phyloP scores from a whole-genome alignment of 2,113 vertebrate genomes.

The Castor canadensis region DNA sequence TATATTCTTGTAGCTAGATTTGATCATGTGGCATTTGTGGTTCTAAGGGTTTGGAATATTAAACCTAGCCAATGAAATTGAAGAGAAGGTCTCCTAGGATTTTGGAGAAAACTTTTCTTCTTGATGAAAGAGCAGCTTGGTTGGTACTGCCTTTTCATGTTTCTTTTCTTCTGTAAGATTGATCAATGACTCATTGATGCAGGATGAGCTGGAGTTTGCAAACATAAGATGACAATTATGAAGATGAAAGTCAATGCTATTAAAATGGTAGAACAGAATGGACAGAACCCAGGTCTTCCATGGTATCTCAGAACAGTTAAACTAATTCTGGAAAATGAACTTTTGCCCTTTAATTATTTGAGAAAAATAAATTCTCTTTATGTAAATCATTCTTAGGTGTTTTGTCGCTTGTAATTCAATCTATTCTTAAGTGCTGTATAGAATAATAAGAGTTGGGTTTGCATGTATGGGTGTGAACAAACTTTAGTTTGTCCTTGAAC shows the following conservation, averaged over 20 bases:
- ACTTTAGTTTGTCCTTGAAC: neutral
- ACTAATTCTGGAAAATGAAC: neutral
- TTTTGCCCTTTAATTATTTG: neutral
- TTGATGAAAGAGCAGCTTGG: neutral
- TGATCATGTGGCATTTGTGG: neutral
- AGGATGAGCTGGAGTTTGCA: neutral
- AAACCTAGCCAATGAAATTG: neutral
- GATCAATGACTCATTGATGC: neutral
- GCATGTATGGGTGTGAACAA: neutral
- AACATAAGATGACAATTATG: neutral
- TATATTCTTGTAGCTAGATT: neutral
- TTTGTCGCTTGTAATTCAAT: neutral
- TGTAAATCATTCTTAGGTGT: neutral
- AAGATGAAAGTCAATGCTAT: neutral
- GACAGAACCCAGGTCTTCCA: neutral
- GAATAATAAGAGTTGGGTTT: neutral
- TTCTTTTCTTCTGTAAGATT: neutral
- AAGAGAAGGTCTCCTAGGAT: neutral
- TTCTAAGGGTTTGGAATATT: neutral
- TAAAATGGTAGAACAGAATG: neutral
- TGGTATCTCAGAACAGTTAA: neutral
- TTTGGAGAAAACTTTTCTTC: neutral
- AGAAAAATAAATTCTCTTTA: constrained; percentile 5
- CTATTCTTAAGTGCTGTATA: neutral
- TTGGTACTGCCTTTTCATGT: neutral